Evolutionary conservation across 2,113 vertebrate genomes (phyloP).

Genomic region (Numenius arquata): DNA sequence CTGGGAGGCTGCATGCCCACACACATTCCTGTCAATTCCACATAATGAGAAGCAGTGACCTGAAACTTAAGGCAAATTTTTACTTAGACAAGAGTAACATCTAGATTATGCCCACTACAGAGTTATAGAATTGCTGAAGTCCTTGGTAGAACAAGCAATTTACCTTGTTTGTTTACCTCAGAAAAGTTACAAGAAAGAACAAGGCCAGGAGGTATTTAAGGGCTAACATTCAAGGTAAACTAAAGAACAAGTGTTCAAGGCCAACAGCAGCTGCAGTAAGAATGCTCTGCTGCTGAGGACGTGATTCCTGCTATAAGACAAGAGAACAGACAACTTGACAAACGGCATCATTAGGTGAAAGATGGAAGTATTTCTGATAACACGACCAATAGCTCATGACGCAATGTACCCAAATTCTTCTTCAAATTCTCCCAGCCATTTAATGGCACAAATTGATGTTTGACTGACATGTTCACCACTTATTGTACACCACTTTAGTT

Average conservation of each 20-base stretch:
- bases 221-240: neutral
- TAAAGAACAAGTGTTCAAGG: neutral
- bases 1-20: neutral
- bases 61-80: constrained; percentile 34
- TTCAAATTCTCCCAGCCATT: constrained; percentile 14
- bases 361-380: constrained; percentile 7
- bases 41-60: constrained; percentile 27
- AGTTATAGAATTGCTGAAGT: neutral
- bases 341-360: neutral
- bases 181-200: neutral
- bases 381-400: neutral
- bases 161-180: neutral
- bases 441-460: constrained; percentile 2
- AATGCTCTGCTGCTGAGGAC: neutral
- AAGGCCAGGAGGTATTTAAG: neutral
- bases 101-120: neutral
- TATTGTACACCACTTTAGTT: neutral
- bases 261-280: neutral
- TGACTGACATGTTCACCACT: constrained; percentile 31
- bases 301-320: neutral
- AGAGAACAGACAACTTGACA: neutral
- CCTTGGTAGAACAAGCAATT: neutral
- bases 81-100: neutral
- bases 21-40: neutral
- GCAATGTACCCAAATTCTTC: neutral